Evolutionary conservation across 1,140 invertebrate genomes (phyloP).

Genomic region (Augochlora pura): DNA sequence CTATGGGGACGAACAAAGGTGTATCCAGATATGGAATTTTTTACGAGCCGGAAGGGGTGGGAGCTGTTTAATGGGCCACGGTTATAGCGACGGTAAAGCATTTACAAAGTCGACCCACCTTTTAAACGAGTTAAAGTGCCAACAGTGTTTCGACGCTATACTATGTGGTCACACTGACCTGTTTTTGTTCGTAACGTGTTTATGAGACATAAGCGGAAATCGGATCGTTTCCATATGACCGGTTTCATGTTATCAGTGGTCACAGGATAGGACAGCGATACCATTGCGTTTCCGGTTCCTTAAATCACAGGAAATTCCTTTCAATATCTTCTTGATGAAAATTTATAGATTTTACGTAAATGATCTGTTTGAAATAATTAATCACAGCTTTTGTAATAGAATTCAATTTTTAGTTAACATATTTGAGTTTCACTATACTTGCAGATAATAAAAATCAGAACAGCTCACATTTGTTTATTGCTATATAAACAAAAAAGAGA

Average conservation of each 20-base stretch:
- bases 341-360: no score
- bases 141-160: background rate
- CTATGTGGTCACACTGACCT: conserved; percentile 5
- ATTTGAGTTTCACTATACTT: no score
- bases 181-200: conserved; percentile 24
- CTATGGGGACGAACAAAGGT: background rate
- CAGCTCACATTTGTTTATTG: no score
- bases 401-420: no score
- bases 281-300: no score
- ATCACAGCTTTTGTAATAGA: no score
- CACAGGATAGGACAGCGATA: background rate
- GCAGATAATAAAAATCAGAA: no score
- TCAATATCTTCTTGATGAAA: no score
- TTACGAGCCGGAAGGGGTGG: background rate
- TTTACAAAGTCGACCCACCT: conserved; percentile 14
- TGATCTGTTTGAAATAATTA: no score
- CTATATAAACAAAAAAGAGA: no score
- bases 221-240: background rate
- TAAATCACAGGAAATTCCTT: no score
- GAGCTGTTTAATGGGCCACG: conserved; percentile 5
- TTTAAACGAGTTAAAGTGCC: conserved; percentile 29
- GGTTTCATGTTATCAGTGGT: background rate
- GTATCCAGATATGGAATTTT: background rate
- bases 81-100: background rate
- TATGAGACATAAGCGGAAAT: conserved; percentile 4